A percentile compares a stretch with the other conserved stretches of the same genome.
Evolutionary conservation across 2,888 invertebrate species (phyloP).

Genomic region (Gastracanthus pulcherrimus): DNA sequence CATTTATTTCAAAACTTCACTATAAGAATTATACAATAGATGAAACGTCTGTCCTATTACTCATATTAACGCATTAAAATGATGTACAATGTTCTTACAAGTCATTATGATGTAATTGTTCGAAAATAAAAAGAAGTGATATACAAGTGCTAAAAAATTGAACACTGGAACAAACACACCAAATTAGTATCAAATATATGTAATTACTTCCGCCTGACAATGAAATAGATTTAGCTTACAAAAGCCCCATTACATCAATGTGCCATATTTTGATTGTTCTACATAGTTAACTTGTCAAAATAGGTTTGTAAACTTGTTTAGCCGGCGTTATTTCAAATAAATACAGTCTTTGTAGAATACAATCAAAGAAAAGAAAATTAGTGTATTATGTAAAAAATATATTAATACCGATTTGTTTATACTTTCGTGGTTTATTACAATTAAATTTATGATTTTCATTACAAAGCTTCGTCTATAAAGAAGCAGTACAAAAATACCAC

Average conservation of each 20-base stretch:
- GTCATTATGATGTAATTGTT: neutral
- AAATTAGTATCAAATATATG: neutral
- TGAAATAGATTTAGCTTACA: neutral
- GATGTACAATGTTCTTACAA: neutral
- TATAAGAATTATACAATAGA: too few species aligned
- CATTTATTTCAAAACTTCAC: too few species aligned
- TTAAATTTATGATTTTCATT: too few species aligned
- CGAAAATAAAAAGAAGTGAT: neutral
- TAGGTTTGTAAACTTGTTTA: neutral
- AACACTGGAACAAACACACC: neutral
- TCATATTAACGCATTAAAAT: neutral
- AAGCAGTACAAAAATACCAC: too few species aligned
- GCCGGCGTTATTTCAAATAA: neutral
- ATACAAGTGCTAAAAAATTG: neutral
- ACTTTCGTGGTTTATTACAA: too few species aligned
- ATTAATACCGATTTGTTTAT: too few species aligned
- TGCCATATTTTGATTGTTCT: neutral
- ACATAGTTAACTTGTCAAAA: neutral
- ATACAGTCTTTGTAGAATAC: too few species aligned
- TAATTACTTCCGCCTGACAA: neutral
- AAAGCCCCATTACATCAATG: neutral
- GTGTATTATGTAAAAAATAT: too few species aligned
- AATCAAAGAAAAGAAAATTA: too few species aligned
- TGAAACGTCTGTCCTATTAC: neutral
- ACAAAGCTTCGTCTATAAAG: too few species aligned